Percentiles rank a stretch among this genome's conserved stretches.
Conservation (phyloP, 2,113 vertebrate genomes). For the Zosterops lateralis region DNA sequence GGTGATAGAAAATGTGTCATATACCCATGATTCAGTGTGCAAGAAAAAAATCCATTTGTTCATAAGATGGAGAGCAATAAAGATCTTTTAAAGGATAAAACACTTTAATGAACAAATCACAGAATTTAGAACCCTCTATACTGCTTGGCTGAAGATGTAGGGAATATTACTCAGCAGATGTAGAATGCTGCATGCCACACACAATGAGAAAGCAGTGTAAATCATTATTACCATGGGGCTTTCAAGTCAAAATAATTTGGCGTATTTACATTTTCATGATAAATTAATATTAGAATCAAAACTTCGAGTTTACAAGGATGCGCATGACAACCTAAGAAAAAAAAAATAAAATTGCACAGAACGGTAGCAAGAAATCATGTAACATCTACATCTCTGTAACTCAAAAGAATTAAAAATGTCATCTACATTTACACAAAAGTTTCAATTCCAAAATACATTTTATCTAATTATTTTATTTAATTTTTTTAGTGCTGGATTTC, state of each 20-base stretch:
- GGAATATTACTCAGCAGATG: not conserved
- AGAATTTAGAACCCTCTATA: not conserved
- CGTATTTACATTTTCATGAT: not conserved
- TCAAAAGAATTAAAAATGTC: not conserved
- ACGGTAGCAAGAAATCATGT: not conserved
- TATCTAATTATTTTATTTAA: no score
- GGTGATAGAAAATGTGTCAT: not conserved
- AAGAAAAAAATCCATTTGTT: not conserved
- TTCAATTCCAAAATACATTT: not conserved
- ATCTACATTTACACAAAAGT: not conserved
- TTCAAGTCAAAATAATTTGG: not conserved
- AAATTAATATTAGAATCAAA: not conserved
- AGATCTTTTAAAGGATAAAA: not conserved
- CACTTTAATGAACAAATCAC: not conserved
- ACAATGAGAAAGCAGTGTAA: not conserved
- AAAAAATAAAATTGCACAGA: not conserved
- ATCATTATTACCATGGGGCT: not conserved
- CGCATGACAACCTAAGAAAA: not conserved
- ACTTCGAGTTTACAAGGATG: not conserved
- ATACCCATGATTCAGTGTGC: not conserved
- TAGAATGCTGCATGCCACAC: not conserved
- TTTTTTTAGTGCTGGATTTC: not conserved
- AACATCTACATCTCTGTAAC: not conserved
- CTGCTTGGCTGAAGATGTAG: not conserved
- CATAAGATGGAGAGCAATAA: not conserved